Base-by-base conservation (phyloP, 2,113 vertebrate species). In the Symphodus melops region DNA sequence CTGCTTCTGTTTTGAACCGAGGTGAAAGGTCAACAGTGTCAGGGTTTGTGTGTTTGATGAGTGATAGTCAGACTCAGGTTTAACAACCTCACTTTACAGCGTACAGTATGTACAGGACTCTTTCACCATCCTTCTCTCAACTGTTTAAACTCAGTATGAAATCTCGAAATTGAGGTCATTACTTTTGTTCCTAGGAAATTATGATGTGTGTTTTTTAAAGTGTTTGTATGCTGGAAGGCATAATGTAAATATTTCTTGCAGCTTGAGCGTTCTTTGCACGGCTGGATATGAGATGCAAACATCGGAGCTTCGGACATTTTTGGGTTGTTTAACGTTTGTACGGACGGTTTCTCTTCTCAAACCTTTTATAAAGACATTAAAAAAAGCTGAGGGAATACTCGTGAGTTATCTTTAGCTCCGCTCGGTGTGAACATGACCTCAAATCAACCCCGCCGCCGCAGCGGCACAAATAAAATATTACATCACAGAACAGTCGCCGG, bases 401-500 rank as follows among this genome's bases (percentile, higher is more conserved):
- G 19, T 4, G 13, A 41, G 54, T 49, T n/a, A 25, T 2, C 41
- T 12, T 49, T 13, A 48, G 10, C 9, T 21, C 0, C 11, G 1
- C 28, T 48, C 0, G 36, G 3, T 3, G 36, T 9, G 59, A 70
- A 17, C 13, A 0, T 63, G 72, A 53, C 77, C 80, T 67, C 2
- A 1, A 5, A 19, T 77, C 52, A 14, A 59, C 79, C 58, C 59
- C 5, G 0, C 19, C 5, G 0, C 19, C 9, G 1, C 49, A 1
- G 10, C 73, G 13, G 48, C 48, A 16, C 37, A 36, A 1, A 37
- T 60, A 53, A 44, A 46, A 46, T 69, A 65, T 68, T 5, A 42
- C 81, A 69, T 79, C 87, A 62, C 64, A 0, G 66, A 58, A 58
- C 55, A 69, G 59, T 25, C 55, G 16, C 23, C 10, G 5, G 21